phyloP scores from a whole-genome alignment of 2,888 invertebrate genomes.

The Mythimna pallens region DNA sequence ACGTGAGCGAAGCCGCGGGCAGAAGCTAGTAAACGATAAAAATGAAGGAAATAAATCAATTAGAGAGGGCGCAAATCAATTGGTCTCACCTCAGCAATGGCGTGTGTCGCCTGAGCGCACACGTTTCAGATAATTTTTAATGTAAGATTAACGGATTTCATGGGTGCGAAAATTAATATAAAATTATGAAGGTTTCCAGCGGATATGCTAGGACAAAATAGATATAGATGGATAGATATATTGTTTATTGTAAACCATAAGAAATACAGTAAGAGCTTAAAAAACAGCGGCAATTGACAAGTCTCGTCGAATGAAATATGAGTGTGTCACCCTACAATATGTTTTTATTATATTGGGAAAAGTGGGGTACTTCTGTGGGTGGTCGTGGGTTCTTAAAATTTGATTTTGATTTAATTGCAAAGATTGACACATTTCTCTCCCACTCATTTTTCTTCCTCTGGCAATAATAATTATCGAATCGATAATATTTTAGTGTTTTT shows the following conservation, averaged over 20 bases:
- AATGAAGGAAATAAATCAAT: conserved; percentile 49
- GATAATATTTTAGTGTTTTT: no score
- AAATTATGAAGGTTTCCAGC: background rate
- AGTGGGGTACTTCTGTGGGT: background rate
- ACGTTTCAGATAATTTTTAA: conserved; percentile 45
- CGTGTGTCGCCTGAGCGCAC: conserved; percentile 15
- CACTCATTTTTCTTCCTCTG: no score
- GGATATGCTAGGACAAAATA: no score
- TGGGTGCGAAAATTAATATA: conserved; percentile 12
- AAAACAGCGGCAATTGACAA: background rate
- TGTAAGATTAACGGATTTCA: conserved; percentile 41
- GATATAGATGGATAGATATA: background rate
- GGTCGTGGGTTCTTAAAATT: no score
- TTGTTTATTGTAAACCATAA: no score
- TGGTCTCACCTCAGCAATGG: conserved; percentile 10
- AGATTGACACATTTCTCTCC: no score
- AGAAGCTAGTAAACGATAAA: conserved; percentile 14
- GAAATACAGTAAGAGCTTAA: background rate
- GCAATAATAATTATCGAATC: no score
- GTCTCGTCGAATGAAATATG: no score
- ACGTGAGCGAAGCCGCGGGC: no score
- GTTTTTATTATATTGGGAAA: background rate
- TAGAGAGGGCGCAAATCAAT: conserved; percentile 46
- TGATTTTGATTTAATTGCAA: no score
- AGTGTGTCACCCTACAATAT: conserved; percentile 16